Conservation (phyloP, 2,888 invertebrate genomes). For the Blastobasis adustella region DNA sequence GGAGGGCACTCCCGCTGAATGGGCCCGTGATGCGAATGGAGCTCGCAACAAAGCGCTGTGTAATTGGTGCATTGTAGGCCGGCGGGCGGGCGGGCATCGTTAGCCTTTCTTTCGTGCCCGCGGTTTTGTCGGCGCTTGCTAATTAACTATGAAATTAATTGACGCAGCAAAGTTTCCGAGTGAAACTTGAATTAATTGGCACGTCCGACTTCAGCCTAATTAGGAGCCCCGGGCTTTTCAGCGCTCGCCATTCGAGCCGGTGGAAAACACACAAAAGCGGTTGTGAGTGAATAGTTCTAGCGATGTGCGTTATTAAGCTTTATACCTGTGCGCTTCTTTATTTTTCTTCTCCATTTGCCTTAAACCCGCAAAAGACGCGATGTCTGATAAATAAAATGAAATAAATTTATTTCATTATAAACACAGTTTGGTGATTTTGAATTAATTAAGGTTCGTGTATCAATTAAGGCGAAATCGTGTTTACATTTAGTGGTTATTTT, state of each 20-base stretch:
- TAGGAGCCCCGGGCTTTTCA: conserved; percentile 73
- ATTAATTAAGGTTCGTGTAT: no score
- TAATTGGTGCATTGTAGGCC: conserved; percentile 68
- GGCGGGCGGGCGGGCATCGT: conserved; percentile 58
- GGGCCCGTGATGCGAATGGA: conserved; percentile 37
- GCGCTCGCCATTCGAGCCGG: conserved; percentile 65
- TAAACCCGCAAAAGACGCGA: no score
- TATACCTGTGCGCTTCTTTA: no score
- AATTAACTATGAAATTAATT: conserved; percentile 76
- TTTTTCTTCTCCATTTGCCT: no score
- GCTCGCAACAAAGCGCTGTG: conserved; percentile 50
- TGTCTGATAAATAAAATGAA: no score
- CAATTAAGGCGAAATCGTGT: neutral
- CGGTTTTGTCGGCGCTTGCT: conserved; percentile 69
- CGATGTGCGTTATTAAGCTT: conserved; percentile 12
- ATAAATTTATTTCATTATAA: no score
- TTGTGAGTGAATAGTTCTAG: conserved; percentile 48
- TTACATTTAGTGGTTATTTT: neutral
- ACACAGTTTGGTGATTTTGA: no score
- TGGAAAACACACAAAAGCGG: conserved; percentile 72
- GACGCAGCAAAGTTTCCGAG: conserved; percentile 74
- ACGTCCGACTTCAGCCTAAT: conserved; percentile 74
- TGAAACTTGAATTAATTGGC: conserved; percentile 76
- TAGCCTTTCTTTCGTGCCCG: conserved; percentile 67
- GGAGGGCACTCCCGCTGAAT: conserved; percentile 20